Evolutionary conservation across 2,797 vertebrate species (phyloP).

Genomic region (Hypotaenidia okinawae): DNA sequence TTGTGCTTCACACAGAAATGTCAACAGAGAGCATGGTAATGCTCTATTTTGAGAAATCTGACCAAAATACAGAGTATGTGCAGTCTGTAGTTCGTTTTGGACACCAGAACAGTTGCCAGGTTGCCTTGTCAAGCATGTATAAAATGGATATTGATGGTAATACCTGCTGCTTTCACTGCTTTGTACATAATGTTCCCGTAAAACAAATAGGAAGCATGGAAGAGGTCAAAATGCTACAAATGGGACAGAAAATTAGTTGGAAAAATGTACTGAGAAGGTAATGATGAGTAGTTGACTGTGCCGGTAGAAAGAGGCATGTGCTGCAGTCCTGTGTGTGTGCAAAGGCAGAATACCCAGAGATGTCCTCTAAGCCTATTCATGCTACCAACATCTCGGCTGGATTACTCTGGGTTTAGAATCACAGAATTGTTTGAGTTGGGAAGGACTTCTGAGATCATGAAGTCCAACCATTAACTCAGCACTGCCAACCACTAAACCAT

Average conservation of each 20-base stretch:
- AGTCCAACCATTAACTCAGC: not conserved
- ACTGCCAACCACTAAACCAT: not conserved
- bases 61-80: not conserved
- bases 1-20: not conserved
- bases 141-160: not conserved
- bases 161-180: not conserved
- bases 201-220: not conserved
- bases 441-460: not conserved
- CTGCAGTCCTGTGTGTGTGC: not conserved
- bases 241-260: not conserved
- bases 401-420: not conserved
- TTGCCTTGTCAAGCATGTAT: not conserved
- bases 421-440: not conserved
- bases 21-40: not conserved
- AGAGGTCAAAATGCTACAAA: not conserved
- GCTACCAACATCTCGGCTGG: fast-evolving
- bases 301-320: not conserved
- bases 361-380: not conserved
- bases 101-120: not conserved
- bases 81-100: not conserved
- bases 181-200: not conserved
- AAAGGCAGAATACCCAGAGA: not conserved
- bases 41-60: not conserved
- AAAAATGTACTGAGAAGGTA: not conserved
- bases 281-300: not conserved